These are phyloP conservation scores for Habrosyne pyritoides DNA, from an alignment of 2,888 invertebrate genomes.

Conservation along the genomic window DNA sequence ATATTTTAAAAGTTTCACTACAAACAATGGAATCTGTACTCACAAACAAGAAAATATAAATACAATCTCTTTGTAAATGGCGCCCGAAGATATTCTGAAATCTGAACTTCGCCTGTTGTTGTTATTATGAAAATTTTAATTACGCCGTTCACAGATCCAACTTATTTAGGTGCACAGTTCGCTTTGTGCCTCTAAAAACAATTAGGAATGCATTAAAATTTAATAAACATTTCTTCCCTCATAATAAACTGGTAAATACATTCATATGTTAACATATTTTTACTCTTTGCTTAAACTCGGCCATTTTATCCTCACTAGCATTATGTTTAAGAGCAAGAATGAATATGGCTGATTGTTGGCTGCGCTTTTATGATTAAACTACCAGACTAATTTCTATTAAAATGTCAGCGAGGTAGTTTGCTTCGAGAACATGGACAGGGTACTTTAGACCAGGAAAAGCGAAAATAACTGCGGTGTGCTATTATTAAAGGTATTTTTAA, in stretches of 20 bases:
- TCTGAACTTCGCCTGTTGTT: constrained; percentile 13
- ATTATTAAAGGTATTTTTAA: no score
- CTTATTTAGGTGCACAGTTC: constrained; percentile 11
- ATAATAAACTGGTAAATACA: not conserved
- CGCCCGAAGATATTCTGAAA: constrained; percentile 14
- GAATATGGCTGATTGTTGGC: not conserved
- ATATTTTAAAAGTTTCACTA: constrained; percentile 23
- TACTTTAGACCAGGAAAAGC: no score
- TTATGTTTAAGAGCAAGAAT: not conserved
- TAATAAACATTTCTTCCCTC: constrained; percentile 10
- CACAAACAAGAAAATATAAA: constrained; percentile 7
- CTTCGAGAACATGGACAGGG: no score
- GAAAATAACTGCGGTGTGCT: no score
- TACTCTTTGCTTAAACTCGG: not conserved
- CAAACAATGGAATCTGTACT: constrained; percentile 6
- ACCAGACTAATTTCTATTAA: no score
- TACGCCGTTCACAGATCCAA: constrained; percentile 15
- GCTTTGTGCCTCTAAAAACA: constrained; percentile 15
- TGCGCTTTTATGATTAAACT: not conserved
- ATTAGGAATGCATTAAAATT: constrained; percentile 27
- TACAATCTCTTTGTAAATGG: constrained; percentile 11
- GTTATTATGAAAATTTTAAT: constrained; percentile 30
- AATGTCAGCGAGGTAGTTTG: no score
- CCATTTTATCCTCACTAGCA: not conserved
- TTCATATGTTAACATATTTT: not conserved